Percentiles rank a stretch among this genome's conserved stretches.
phyloP scores from a whole-genome alignment of 2,888 invertebrate genomes.

The Margaritifera margaritifera region DNA sequence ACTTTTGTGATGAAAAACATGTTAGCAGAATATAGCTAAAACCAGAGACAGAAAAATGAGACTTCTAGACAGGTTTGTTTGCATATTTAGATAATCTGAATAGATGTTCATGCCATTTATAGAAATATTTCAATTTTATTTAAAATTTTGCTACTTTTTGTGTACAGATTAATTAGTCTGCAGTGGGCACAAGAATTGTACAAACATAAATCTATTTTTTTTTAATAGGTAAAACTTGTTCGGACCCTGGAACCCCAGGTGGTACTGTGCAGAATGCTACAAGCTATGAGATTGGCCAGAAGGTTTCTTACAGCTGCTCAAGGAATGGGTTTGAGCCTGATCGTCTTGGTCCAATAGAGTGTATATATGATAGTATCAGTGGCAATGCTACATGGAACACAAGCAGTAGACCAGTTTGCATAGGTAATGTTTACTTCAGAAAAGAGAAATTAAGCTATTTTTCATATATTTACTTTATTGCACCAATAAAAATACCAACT shows the following conservation, averaged over 20 bases:
- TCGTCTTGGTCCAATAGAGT: slow-evolving; percentile 27
- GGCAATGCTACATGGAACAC: slow-evolving; percentile 36
- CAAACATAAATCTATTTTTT: neutral
- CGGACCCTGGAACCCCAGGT: slow-evolving; percentile 54
- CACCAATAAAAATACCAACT: too few relatives aligned
- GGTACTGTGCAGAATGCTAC: slow-evolving; percentile 39
- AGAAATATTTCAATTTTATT: too few relatives aligned
- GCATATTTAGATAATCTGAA: too few relatives aligned
- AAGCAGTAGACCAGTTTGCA: slow-evolving; percentile 34
- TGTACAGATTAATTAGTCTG: neutral
- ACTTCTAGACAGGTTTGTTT: too few relatives aligned
- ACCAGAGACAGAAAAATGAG: too few relatives aligned
- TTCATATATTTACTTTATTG: too few relatives aligned
- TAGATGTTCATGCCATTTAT: too few relatives aligned
- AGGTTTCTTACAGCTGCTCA: slow-evolving; percentile 41
- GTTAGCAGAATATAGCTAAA: too few relatives aligned
- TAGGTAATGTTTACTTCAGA: slow-evolving; percentile 24
- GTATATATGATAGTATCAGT: slow-evolving; percentile 21
- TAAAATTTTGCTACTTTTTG: neutral
- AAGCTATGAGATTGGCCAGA: slow-evolving; percentile 47
- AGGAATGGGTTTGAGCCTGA: slow-evolving; percentile 39
- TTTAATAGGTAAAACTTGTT: slow-evolving; percentile 41
- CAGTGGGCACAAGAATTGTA: neutral
- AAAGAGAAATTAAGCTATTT: too few relatives aligned
- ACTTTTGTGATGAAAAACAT: too few relatives aligned